Evolutionary conservation across 1,140 invertebrate genomes (phyloP), one percentile per base, ranked within the genome.

Genomic region (Platyscapa corneri): DNA sequence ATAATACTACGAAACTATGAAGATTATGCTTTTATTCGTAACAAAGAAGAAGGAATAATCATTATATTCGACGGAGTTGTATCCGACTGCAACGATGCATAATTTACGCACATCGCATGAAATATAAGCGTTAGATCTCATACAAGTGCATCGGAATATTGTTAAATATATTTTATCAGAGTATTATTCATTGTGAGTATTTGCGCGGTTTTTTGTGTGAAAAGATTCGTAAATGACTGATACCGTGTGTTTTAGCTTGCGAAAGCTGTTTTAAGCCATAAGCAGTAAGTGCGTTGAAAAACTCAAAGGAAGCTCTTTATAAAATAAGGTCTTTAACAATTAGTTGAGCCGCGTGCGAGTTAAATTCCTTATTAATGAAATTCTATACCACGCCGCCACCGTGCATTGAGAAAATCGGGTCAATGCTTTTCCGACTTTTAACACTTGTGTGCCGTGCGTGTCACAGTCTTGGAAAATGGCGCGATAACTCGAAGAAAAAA

Each of bases 351-450:
- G 20, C 16, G 32, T 46, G 7, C 14, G 12, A 75, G 5, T 34
- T 70, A 79, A 30, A 84, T 79, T 79, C 65, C 64, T 84, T 32
- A 34, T 39, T 84, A 79, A 72, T 85, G 49, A 80, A 80, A 85
- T 74, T 65, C 32, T 56, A 65, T 60, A 53, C 49, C 60, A 72
- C 20, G n/a, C 70, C 65, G 37, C 30, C 37, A 7, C 65, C 53
- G 46, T 39, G 20, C 34, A 46, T 53, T 34, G 39, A 84, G 20
- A 56, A 64, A 85, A 64, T 74, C 56, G 46, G 67, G 78, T 85
- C 84, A 85, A 84, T 84, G 83, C 65, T 85, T 81, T 81, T 75
- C 65, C 78, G 14, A 72, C 65, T 79, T 70, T 80, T 32, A 84
- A 74, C 83, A 84, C 83, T 53, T 81, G 78, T 65, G 23, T 27